phyloP scores from a whole-genome alignment of 2,113 vertebrate genomes.

The Neogobius melanostomus region DNA sequence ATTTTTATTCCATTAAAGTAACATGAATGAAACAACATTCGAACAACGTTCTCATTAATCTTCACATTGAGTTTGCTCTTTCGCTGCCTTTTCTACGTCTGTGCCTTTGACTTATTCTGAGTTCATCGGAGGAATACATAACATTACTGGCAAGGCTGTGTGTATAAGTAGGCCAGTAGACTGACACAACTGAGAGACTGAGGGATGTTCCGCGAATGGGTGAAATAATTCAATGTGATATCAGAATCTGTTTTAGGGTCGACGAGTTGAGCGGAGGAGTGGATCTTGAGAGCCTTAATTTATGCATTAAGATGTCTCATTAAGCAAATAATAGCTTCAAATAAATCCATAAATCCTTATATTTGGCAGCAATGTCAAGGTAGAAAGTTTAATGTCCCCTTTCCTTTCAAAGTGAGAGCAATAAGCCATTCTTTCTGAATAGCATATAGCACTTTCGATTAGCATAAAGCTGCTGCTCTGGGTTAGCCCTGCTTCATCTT shows the following conservation, averaged over 20 bases:
- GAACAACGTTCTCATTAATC: conserved; percentile 59
- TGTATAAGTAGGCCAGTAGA: conserved; percentile 66
- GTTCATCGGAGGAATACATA: conserved; percentile 65
- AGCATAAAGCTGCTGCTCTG: conserved; percentile 37
- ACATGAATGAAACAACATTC: conserved; percentile 69
- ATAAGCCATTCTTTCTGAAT: conserved; percentile 24
- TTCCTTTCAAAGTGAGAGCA: conserved; percentile 35
- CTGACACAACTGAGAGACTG: conserved; percentile 64
- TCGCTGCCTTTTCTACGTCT: conserved; percentile 47
- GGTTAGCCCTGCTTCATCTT: conserved; percentile 22
- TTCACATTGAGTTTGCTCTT: conserved; percentile 44
- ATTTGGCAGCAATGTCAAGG: conserved; percentile 27
- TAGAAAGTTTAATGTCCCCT: conserved; percentile 40
- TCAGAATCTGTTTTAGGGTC: conserved; percentile 55
- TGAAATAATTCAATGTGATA: conserved; percentile 64
- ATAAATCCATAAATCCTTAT: conserved; percentile 29
- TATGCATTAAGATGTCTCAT: conserved; percentile 51
- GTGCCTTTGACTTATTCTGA: conserved; percentile 70
- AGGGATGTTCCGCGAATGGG: conserved; percentile 53
- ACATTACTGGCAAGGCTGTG: conserved; percentile 63
- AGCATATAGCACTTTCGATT: conserved; percentile 23
- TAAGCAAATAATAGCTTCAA: conserved; percentile 39
- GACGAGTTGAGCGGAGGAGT: conserved; percentile 31
- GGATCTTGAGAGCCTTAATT: conserved; percentile 43
- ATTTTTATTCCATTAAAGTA: conserved; percentile 60